Evolutionary conservation across 2,113 vertebrate genomes (phyloP).

Genomic region (Gopherus flavomarginatus): DNA sequence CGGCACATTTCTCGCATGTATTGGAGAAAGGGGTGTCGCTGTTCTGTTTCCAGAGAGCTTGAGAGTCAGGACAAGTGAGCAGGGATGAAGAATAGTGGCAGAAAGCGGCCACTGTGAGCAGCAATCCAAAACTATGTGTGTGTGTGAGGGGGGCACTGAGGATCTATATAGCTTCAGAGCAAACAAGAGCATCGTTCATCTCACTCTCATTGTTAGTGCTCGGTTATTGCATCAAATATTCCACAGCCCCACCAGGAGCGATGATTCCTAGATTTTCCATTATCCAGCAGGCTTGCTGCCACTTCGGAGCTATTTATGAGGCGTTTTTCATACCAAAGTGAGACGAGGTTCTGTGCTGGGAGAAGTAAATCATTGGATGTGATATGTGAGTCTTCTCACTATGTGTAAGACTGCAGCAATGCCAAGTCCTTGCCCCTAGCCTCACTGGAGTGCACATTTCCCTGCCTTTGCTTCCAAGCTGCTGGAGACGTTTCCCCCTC

Average conservation of each 20-base stretch:
- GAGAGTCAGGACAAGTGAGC: background rate
- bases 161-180: accelerated
- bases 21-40: background rate
- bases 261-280: constrained; percentile 51
- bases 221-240: constrained; percentile 28
- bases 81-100: background rate
- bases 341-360: background rate
- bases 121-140: background rate
- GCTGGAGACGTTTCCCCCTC: accelerated
- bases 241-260: background rate
- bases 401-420: constrained; percentile 22
- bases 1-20: accelerated
- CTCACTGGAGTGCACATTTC: accelerated
- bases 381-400: constrained; percentile 57
- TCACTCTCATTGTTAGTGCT: background rate
- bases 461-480: accelerated
- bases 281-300: constrained; percentile 59
- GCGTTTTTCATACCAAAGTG: constrained; percentile 13
- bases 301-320: constrained; percentile 47
- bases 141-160: accelerated
- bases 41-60: background rate
- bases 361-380: constrained; percentile 48
- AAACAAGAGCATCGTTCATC: background rate
- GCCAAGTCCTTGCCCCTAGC: constrained; percentile 49
- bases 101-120: background rate